Conservation (phyloP, 2,113 vertebrate species). For the Bettongia penicillata region DNA sequence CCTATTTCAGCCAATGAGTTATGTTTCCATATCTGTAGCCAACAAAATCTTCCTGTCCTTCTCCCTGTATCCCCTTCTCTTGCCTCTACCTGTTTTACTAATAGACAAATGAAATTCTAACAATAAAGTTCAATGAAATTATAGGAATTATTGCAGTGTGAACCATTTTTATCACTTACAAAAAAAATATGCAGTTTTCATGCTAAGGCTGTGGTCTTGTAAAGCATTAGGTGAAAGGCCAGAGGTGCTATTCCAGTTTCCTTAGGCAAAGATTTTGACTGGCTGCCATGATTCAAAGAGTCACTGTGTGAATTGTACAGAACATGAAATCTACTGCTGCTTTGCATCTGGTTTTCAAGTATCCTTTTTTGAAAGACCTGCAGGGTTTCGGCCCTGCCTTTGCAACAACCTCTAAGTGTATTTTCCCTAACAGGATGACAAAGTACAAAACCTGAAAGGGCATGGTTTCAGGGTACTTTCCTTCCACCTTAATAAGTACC, state of each 20-base stretch:
- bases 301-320: slow-evolving; percentile 6
- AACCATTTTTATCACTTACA: not conserved
- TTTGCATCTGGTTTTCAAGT: slow-evolving; percentile 14
- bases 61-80: not conserved
- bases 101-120: not conserved
- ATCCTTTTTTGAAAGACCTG: not conserved
- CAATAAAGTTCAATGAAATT: not conserved
- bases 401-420: slow-evolving; percentile 50
- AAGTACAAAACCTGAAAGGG: slow-evolving; percentile 26
- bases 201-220: accelerated
- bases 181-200: not conserved
- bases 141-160: not conserved
- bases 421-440: not conserved
- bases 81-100: not conserved
- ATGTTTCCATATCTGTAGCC: not conserved
- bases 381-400: not conserved
- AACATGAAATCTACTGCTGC: not conserved
- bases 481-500: not conserved
- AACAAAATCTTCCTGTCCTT: not conserved
- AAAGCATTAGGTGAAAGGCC: not conserved
- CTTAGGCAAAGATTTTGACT: not conserved
- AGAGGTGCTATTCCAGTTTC: not conserved
- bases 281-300: not conserved
- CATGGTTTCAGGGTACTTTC: slow-evolving; percentile 32
- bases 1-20: not conserved